Conservation (phyloP, 2,888 invertebrate genomes). For the Phoronis australis region DNA sequence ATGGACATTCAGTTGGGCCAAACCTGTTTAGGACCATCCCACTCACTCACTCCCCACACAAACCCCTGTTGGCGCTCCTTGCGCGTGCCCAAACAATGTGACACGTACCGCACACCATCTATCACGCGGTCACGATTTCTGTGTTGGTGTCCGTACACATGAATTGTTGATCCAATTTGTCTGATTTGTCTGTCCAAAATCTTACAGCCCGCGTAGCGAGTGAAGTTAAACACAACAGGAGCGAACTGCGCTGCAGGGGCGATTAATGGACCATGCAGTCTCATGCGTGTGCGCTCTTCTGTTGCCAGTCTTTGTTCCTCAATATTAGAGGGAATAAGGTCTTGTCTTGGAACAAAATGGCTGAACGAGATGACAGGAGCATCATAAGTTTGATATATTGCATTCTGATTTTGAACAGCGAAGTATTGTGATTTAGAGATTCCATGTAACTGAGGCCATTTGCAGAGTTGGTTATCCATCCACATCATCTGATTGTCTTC, state of each 20-base stretch:
- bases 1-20: too few species aligned
- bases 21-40: conserved; percentile 25
- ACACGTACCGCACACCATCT: conserved; percentile 20
- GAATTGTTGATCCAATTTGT: conserved; percentile 13
- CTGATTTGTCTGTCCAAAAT: conserved; percentile 15
- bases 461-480: conserved; percentile 24
- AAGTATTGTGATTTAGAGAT: conserved; percentile 17
- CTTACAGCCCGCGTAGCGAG: conserved; percentile 20
- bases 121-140: conserved; percentile 20
- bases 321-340: conserved; percentile 13
- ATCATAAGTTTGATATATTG: conserved; percentile 6
- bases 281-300: conserved; percentile 10
- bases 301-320: conserved; percentile 12
- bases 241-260: conserved; percentile 4
- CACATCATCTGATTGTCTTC: conserved; percentile 10
- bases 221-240: conserved; percentile 19
- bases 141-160: conserved; percentile 25
- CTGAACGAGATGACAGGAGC: conserved; percentile 21
- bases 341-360: conserved; percentile 21
- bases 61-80: conserved; percentile 50
- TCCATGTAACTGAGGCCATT: conserved; percentile 14
- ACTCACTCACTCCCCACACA: conserved; percentile 62
- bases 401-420: conserved; percentile 11
- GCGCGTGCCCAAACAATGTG: conserved; percentile 21
- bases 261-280: conserved; percentile 7